Evolutionary conservation across 2,888 invertebrate genomes (phyloP), one percentile per base, ranked within the genome.

Genomic region (Zaprionus bogoriensis): DNA sequence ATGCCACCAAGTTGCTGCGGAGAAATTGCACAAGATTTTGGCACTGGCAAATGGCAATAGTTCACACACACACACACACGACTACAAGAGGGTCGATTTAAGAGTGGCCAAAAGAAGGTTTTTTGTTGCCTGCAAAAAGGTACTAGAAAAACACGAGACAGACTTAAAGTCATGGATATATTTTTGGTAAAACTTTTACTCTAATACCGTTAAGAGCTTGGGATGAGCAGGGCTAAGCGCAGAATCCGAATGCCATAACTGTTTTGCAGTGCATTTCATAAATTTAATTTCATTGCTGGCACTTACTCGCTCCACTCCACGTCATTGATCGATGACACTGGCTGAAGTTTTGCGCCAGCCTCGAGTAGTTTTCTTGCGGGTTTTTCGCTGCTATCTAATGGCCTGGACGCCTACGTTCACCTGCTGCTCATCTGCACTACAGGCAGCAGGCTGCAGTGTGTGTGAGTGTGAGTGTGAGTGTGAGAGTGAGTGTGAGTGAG

Each of bases 1-100:
- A 78, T 81, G 67, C 68, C 74, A 77, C 70, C 70, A 80, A 81
- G 64, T 71, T 73, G 69, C 67, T 67, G 62, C 61, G 44, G 59
- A 55, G 54, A 59, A 46, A 41, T 46, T 63, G 67, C 63, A 67
- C 64, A 69, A 74, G 74, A 71, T 68, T 76, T 79, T 77, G 74
- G 72, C 67, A 76, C 68, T 65, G 71, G 57, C 66, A 74, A 76
- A 57, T 74, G 66, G 67, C 70, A 73, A 69, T 62, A 64, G 57
- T 62, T 62, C 63, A 19, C 65, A 55, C 36, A 59, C 30, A 28
- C 4, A 2, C 41, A 25, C 50, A 5, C n/a, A 55, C 44, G 48
- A 48, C 14, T 32, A 10, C 10, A 41, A 32, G 27, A 61, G 68
- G 54, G 52, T 32, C 45, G 52, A 2, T 36, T 45, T 27, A 25